Evolutionary conservation across 2,888 invertebrate genomes (phyloP), one percentile per base, ranked within the genome.

Genomic region (Ommatoiulus sabulosus): DNA sequence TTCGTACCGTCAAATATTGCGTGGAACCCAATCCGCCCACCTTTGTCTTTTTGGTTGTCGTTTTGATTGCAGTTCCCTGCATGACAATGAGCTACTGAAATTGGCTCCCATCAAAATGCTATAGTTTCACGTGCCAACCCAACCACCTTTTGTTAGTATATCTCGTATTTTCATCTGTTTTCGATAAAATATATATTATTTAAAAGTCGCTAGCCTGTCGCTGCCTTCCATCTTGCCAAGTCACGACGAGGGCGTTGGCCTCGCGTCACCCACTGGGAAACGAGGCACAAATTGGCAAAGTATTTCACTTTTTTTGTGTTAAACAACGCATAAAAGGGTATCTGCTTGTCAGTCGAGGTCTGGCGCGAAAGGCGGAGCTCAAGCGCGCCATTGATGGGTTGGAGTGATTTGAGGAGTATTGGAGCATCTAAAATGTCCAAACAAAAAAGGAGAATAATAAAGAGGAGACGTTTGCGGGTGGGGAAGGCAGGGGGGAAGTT

Each of bases 341-440:
- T 63, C 63, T 63, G n/a, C 63, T 63, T 63, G 63, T 63, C 63
- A 63, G 63, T 17, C 63, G 17, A 63, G 63, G 63, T n/a, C 63
- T 63, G 63, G 63, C n/a, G 63, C 63, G 17, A 63, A 52, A 52
- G 12, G 52, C 52, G 17, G 52, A 17, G 52, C 52, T 52, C 52
- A 17, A 63, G 63, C 63, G n/a, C 15, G 63, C n/a, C 63, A 63
- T 63, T 63, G 63, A 63, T 63, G n/a, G n/a, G n/a, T 63, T 63
- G 63, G 84, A 84, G 84, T 84, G 84, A 84, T 84, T 84, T 84
- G 84, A 84, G 84, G 63, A 43, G 43, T 84, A 84, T 84, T 84
- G 84, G 43, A 43, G 44, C 84, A 84, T 44, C 43, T 15, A 44
- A 84, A 84, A 84, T 44, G 44, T 17, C 15, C 44, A 84, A 84